phyloP scores from a whole-genome alignment of 2,888 invertebrate species.

The Sipha maydis region DNA sequence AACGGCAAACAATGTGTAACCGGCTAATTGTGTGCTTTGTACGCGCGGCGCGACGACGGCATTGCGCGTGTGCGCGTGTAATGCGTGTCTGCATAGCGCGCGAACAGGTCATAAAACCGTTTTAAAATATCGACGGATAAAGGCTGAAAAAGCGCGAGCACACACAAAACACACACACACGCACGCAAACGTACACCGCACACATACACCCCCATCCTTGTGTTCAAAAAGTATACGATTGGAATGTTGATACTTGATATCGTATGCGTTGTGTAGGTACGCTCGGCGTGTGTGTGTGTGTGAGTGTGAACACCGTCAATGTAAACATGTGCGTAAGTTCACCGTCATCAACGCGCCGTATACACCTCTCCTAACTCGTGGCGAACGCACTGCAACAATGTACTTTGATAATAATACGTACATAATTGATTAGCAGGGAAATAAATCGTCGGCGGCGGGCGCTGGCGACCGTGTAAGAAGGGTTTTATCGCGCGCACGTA shows the following conservation, averaged over 20 bases:
- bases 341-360: too few relatives aligned
- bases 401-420: not conserved
- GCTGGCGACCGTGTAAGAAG: not conserved
- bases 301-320: not conserved
- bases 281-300: too few relatives aligned
- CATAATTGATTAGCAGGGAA: not conserved
- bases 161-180: too few relatives aligned
- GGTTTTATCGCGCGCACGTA: not conserved
- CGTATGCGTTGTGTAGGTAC: too few relatives aligned
- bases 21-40: slow-evolving; percentile 56
- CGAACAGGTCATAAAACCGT: slow-evolving; percentile 17
- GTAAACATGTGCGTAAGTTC: too few relatives aligned
- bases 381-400: not conserved
- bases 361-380: not conserved
- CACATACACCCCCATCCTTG: not conserved
- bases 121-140: slow-evolving; percentile 16
- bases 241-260: too few relatives aligned
- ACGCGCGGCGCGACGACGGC: not conserved
- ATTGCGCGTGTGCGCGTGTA: not conserved
- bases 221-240: not conserved
- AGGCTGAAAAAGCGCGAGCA: slow-evolving; percentile 2
- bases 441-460: not conserved
- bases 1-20: slow-evolving; percentile 49
- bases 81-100: not conserved
- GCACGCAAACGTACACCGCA: too few relatives aligned